Evolutionary conservation across 2,888 invertebrate genomes (phyloP), one percentile per base, ranked within the genome.

Genomic region (Noctua janthe): DNA sequence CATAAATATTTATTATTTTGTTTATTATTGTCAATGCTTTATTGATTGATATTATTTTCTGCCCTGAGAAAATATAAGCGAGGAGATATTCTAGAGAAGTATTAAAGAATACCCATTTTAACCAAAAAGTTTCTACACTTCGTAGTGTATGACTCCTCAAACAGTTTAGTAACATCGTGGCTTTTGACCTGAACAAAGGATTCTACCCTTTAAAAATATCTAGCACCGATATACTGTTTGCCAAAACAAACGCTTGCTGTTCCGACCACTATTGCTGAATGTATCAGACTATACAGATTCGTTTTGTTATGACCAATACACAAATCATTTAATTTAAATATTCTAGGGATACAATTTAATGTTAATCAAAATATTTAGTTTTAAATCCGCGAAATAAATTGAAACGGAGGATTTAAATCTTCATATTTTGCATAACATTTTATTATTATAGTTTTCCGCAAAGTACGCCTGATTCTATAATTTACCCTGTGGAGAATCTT

Each of bases 181-280:
- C 35, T 54, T 10, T 67, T 72, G 54, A 54, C 71, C 59, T 64
- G 35, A 70, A 67, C 51, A 62, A 59, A 66, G 59, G 35, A 74
- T 78, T 43, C 35, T 29, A 54, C 62, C 64, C 17, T 71, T 62
- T 71, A 47, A n/a, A 66, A 78, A 20, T 59, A 74, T 59, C 17
- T 51, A 13, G 62, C 8, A 49, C 11, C 15, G 35, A 80, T 51
- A 78, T 49, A 66, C 2, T 66, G 39, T 56, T 51, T 51, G 17
- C 56, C 59, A 78, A 82, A 56, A 62, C 1, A 67, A 80, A 73
- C 23, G 43, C 39, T 54, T 7, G 11, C n/a, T 1, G 1, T 29
- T 80, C n/a, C 4, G 20, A 2, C 29, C 49, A 15, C 0, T 43
- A 15, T 15, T 23, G 1, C 39, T 51, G 5, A 73, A 56, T 17